Evolutionary conservation across 37 sponge, comb jelly and placozoan species (phyloP).

Genomic region (Spongia lamella): DNA sequence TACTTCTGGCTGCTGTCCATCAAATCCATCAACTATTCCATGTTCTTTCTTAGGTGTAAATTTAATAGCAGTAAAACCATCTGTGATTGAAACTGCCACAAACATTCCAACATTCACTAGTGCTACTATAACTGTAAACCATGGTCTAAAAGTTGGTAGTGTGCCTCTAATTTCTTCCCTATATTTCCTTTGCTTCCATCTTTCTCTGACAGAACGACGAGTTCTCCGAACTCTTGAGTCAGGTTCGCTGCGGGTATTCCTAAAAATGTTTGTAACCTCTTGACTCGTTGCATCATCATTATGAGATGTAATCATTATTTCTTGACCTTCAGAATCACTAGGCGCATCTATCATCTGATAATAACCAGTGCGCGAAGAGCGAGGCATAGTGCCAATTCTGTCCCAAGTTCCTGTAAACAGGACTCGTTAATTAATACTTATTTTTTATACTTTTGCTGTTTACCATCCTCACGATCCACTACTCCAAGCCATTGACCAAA

Average conservation of each 20-base stretch:
- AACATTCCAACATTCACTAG: conserved; percentile 55
- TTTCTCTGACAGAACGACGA: too few species aligned
- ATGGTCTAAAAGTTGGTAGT: conserved; percentile 85
- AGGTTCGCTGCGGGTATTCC: too few species aligned
- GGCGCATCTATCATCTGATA: not conserved
- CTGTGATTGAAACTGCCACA: conserved; percentile 27
- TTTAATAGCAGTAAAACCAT: conserved; percentile 43
- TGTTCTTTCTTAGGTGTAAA: conserved; percentile 29
- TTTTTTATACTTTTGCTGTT: too few species aligned
- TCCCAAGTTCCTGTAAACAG: conserved; percentile 15
- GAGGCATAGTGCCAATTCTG: conserved; percentile 39
- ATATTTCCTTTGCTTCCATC: too few species aligned
- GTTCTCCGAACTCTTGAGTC: too few species aligned
- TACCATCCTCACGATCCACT: too few species aligned
- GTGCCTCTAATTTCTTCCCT: conserved; percentile 22
- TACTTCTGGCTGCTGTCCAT: not conserved
- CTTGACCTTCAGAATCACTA: conserved; percentile 1
- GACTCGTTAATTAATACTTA: too few species aligned
- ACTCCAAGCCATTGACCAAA: too few species aligned
- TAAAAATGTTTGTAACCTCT: conserved; percentile 49
- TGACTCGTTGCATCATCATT: conserved; percentile 21
- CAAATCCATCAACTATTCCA: conserved; percentile 18
- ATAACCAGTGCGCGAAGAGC: not conserved
- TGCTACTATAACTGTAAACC: conserved; percentile 70
- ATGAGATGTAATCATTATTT: not conserved